Conservation (phyloP, 2,797 vertebrate species). For the Enteromius afrohamiltoni region DNA sequence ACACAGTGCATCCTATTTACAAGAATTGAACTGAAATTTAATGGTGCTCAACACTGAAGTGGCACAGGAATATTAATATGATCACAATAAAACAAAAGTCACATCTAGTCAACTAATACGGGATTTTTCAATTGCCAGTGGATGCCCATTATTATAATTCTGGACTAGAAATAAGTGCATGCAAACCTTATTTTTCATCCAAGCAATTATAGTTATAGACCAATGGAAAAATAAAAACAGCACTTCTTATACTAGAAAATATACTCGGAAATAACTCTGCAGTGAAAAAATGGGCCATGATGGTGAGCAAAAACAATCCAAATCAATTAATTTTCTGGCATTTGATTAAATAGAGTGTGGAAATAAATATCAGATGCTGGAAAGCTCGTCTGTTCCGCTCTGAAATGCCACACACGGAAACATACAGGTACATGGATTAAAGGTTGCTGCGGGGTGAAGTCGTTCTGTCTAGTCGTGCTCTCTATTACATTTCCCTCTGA, state of each 20-base stretch:
- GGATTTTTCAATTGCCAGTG: not conserved
- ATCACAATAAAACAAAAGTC: not conserved
- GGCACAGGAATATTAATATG: not conserved
- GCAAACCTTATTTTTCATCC: not conserved
- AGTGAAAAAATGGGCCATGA: not conserved
- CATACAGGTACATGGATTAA: slow-evolving; percentile 19
- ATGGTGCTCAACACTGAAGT: not conserved
- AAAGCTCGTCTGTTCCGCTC: slow-evolving; percentile 9
- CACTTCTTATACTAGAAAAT: not conserved
- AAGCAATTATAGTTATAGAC: not conserved
- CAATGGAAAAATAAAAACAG: not conserved
- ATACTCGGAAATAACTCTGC: not conserved
- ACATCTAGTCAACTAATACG: not conserved
- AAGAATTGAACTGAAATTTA: not conserved
- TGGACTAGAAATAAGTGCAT: not conserved
- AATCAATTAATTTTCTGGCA: slow-evolving; percentile 35
- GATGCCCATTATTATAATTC: not conserved
- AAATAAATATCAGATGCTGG: slow-evolving; percentile 27
- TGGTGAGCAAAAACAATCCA: not conserved
- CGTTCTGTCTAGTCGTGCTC: slow-evolving; percentile 23
- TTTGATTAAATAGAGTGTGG: slow-evolving; percentile 32
- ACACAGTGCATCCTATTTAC: not conserved
- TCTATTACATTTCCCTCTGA: slow-evolving; percentile 38
- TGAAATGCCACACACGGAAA: slow-evolving; percentile 11
- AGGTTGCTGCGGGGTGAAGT: slow-evolving; percentile 28